Evolutionary conservation across 2,888 invertebrate species (phyloP).

Genomic region (Tridacna crocea): DNA sequence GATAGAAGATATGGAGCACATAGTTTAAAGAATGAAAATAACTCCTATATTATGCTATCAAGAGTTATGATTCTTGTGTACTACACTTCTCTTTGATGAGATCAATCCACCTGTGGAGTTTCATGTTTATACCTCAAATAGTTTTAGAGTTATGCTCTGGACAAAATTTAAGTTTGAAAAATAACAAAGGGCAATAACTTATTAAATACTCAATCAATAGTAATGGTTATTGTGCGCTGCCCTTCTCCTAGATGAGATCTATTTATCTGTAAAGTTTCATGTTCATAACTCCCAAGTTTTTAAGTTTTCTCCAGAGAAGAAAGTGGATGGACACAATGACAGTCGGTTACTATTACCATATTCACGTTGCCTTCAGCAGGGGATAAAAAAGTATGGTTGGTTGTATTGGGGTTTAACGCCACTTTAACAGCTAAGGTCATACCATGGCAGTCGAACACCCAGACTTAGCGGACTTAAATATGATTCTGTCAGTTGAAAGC

Average conservation of each 20-base stretch:
- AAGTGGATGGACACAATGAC: too few relatives aligned
- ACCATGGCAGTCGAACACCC: too few relatives aligned
- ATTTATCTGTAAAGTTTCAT: constrained; percentile 13
- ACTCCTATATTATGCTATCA: not conserved
- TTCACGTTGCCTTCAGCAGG: too few relatives aligned
- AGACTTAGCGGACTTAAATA: too few relatives aligned
- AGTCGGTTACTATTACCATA: too few relatives aligned
- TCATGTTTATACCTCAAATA: constrained; percentile 4
- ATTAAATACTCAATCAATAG: constrained; percentile 6
- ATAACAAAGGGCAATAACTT: constrained; percentile 26
- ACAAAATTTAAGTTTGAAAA: constrained; percentile 7
- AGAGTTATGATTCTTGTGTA: constrained; percentile 9
- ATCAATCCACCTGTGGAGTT: constrained; percentile 1
- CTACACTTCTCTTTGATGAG: constrained; percentile 1
- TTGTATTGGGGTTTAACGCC: too few relatives aligned
- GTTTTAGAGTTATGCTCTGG: not conserved
- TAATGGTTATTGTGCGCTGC: constrained; percentile 10
- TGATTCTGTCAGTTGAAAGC: too few relatives aligned
- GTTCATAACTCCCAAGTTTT: constrained; percentile 13
- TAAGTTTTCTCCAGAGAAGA: not conserved
- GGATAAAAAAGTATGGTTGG: too few relatives aligned
- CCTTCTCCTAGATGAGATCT: constrained; percentile 19
- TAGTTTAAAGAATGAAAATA: not conserved
- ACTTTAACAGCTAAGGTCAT: too few relatives aligned
- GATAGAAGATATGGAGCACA: not conserved